A percentile compares a stretch with the other conserved stretches of the same genome.
Evolutionary conservation across 1,140 invertebrate species (phyloP).

Genomic region (Augochlora pura): DNA sequence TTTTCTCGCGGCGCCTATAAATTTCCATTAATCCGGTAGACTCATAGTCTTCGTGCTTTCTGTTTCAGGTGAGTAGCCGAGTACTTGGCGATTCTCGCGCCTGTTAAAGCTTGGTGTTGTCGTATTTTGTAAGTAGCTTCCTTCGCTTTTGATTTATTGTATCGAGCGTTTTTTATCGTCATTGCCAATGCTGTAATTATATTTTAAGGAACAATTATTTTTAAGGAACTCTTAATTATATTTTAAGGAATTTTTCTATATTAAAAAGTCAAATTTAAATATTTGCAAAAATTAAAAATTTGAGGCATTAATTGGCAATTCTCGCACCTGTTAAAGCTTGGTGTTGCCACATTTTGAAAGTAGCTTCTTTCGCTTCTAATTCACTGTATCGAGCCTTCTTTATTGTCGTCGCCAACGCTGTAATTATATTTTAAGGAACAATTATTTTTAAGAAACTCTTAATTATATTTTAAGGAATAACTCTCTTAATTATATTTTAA

Average conservation of each 20-base stretch:
- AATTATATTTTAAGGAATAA: too few species aligned
- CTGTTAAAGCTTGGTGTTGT: neutral
- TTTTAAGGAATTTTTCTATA: too few species aligned
- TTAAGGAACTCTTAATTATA: too few species aligned
- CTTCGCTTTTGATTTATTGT: neutral
- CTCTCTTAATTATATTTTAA: too few species aligned
- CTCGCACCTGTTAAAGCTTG: neutral
- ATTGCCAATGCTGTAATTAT: too few species aligned
- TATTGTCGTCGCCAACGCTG: too few species aligned
- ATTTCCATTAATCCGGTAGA: neutral
- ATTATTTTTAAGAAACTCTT: too few species aligned
- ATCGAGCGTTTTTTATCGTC: neutral
- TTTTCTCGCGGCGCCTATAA: neutral
- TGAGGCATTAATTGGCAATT: too few species aligned
- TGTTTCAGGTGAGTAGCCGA: conserved; percentile 47
- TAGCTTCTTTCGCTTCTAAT: neutral
- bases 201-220: too few species aligned
- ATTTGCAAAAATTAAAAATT: too few species aligned
- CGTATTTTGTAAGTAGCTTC: neutral
- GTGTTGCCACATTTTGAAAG: neutral
- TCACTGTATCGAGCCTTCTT: neutral
- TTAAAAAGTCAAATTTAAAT: too few species aligned
- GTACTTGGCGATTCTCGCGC: neutral
- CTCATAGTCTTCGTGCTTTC: conserved; percentile 10
- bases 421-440: too few species aligned